phyloP scores from a whole-genome alignment of 2,113 vertebrate species.

The Prolemur simus region DNA sequence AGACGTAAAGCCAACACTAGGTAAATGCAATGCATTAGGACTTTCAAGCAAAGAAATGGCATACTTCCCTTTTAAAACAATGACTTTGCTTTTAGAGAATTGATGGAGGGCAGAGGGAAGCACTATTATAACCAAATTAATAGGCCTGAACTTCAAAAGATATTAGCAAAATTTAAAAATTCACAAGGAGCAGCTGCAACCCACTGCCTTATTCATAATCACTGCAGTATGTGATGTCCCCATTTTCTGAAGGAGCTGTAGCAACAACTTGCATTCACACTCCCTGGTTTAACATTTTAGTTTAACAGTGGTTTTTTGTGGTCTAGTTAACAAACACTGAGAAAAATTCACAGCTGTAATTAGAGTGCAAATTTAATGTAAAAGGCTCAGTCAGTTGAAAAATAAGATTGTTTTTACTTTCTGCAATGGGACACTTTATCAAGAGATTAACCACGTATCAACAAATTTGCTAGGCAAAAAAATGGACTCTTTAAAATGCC shows the following conservation, averaged over 20 bases:
- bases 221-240: background rate
- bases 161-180: background rate
- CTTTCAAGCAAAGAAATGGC: background rate
- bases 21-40: background rate
- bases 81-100: background rate
- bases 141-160: background rate
- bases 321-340: slow-evolving; percentile 50
- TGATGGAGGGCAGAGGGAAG: no score
- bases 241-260: background rate
- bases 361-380: slow-evolving; percentile 23
- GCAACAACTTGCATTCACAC: background rate
- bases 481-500: slow-evolving; percentile 5
- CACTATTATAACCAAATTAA: background rate
- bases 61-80: background rate
- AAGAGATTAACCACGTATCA: background rate
- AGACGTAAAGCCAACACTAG: background rate
- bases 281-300: slow-evolving; percentile 2
- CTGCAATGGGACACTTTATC: background rate
- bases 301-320: slow-evolving; percentile 16
- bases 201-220: background rate
- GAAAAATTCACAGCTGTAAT: slow-evolving; percentile 34
- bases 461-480: background rate
- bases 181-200: background rate
- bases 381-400: slow-evolving; percentile 47
- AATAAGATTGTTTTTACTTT: slow-evolving; percentile 32